Conservation (phyloP, 2,888 invertebrate genomes). For the Drosophila fungiperda region DNA sequence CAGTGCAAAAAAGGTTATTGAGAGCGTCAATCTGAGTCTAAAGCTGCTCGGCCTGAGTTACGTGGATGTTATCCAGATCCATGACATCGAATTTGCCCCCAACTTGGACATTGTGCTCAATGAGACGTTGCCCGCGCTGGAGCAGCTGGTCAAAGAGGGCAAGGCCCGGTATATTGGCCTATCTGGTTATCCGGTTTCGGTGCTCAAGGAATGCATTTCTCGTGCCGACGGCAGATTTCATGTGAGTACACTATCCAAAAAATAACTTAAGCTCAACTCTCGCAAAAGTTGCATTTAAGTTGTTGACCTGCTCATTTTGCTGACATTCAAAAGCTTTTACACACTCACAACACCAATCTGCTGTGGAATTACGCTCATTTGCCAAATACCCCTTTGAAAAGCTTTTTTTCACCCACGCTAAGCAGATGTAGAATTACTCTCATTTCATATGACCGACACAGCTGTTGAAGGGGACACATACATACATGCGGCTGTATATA, state of each 20-base stretch:
- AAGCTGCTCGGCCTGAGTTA: conserved; percentile 90
- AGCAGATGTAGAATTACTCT: background rate
- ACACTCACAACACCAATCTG: background rate
- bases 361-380: background rate
- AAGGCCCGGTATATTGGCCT: conserved; percentile 93
- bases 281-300: background rate
- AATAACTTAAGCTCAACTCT: background rate
- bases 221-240: conserved; percentile 86
- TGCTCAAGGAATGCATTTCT: conserved; percentile 90
- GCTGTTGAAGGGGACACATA: background rate
- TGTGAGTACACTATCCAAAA: conserved; percentile 62
- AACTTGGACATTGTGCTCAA: conserved; percentile 90
- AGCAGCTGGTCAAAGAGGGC: conserved; percentile 90
- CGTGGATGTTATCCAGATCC: conserved; percentile 97
- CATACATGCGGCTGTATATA: background rate
- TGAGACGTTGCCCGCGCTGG: conserved; percentile 94
- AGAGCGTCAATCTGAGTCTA: conserved; percentile 92
- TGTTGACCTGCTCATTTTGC: background rate
- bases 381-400: background rate
- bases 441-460: background rate
- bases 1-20: conserved; percentile 89
- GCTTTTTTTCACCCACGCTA: background rate
- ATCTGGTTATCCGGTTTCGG: conserved; percentile 93
- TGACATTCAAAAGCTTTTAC: background rate
- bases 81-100: conserved; percentile 95